Conservation (phyloP, 2,797 vertebrate species). For the Alectoris magna region DNA sequence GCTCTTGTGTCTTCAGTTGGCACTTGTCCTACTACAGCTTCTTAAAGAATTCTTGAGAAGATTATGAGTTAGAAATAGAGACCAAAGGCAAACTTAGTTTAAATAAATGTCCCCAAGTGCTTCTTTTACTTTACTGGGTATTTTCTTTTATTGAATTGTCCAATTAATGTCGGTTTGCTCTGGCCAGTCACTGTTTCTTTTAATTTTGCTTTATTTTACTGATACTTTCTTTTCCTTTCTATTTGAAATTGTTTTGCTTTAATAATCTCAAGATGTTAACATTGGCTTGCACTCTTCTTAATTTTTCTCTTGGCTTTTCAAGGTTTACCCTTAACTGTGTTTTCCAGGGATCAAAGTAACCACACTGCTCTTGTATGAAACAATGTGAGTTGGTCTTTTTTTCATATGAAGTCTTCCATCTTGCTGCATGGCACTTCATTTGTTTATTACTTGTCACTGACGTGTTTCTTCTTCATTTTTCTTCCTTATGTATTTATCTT, state of each 20-base stretch:
- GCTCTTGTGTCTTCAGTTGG: neutral
- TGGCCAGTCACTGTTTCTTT: neutral
- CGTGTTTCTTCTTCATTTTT: neutral
- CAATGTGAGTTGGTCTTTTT: neutral
- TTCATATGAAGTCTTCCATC: neutral
- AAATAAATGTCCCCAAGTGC: neutral
- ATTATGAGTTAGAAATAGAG: neutral
- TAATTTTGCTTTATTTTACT: neutral
- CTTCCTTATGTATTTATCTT: neutral
- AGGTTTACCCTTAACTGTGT: neutral
- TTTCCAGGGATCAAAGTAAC: neutral
- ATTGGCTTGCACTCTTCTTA: neutral
- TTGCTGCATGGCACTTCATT: neutral
- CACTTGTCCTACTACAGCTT: neutral
- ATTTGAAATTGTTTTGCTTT: neutral
- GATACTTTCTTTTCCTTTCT: neutral
- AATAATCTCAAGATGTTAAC: neutral
- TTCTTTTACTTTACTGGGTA: neutral
- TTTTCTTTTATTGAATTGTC: neutral
- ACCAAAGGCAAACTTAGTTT: neutral
- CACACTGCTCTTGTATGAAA: neutral
- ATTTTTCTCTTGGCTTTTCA: neutral
- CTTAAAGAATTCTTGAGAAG: neutral
- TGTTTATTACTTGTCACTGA: neutral
- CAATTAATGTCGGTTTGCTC: neutral